Evolutionary conservation across 2,797 vertebrate species (phyloP).

Genomic region (Cirrhinus molitorella): DNA sequence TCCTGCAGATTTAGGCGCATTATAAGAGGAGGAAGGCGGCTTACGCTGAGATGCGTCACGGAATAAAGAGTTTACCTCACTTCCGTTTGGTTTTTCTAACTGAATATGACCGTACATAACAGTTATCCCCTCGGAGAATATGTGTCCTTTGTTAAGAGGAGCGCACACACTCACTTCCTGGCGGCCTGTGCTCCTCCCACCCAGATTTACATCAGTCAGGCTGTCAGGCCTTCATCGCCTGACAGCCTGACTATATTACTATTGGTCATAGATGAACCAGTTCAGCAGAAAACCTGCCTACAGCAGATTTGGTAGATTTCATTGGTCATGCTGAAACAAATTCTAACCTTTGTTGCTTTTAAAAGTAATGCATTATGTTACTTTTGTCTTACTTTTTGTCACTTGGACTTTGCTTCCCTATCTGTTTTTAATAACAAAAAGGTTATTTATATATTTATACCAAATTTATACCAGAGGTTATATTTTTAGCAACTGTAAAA

Average conservation of each 20-base stretch:
- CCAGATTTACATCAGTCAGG: slow-evolving; percentile 54
- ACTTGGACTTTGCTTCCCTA: not conserved
- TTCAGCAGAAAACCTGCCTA: too few relatives aligned
- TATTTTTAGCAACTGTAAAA: not conserved
- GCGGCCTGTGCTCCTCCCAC: slow-evolving; percentile 6
- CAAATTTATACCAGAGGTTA: too few relatives aligned
- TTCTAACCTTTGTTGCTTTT: not conserved
- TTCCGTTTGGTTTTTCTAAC: slow-evolving; percentile 5
- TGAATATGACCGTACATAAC: slow-evolving; percentile 7
- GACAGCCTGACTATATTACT: too few relatives aligned
- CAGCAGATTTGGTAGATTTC: not conserved
- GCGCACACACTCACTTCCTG: not conserved
- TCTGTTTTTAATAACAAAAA: not conserved
- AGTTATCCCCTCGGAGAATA: slow-evolving; percentile 14
- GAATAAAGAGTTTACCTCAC: slow-evolving; percentile 50
- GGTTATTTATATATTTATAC: too few relatives aligned
- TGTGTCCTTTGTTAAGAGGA: slow-evolving; percentile 40
- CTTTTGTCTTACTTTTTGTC: too few relatives aligned
- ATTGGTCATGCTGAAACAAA: slow-evolving; percentile 6
- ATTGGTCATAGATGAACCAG: not conserved
- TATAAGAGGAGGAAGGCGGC: slow-evolving; percentile 39
- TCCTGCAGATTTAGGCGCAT: slow-evolving; percentile 63
- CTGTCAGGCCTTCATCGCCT: slow-evolving; percentile 23
- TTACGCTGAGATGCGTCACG: slow-evolving; percentile 14
- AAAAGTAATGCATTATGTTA: not conserved